These are phyloP conservation scores for Xanthorhoe spadicearia DNA, from an alignment of 2,888 invertebrate species.

Conservation along the genomic window DNA sequence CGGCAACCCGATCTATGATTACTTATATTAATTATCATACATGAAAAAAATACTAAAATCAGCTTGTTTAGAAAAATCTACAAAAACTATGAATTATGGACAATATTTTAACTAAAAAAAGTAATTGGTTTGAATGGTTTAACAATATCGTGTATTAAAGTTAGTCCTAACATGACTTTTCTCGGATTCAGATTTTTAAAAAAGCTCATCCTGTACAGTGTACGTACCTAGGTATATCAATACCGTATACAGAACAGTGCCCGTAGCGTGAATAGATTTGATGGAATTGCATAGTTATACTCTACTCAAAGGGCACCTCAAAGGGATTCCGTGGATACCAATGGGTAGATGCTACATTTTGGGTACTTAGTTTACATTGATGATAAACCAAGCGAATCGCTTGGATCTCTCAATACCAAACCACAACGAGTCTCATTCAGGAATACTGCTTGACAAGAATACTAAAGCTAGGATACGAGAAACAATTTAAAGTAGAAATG, in stretches of 20 bases:
- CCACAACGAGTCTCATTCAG: not conserved
- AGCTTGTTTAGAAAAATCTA: no score
- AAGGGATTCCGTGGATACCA: constrained; percentile 15
- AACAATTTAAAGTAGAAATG: not conserved
- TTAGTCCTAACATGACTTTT: no score
- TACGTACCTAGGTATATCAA: not conserved
- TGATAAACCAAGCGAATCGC: not conserved
- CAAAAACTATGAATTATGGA: no score
- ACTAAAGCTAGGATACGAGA: not conserved
- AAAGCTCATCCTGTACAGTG: no score
- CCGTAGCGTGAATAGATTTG: constrained; percentile 7
- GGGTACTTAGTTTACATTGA: not conserved
- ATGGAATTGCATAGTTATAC: constrained; percentile 19
- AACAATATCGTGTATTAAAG: no score
- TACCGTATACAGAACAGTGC: not conserved
- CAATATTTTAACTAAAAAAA: no score
- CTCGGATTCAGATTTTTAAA: no score
- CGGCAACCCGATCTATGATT: no score
- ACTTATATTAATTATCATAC: no score
- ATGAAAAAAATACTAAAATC: no score
- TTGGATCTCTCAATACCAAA: not conserved
- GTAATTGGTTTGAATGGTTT: no score
- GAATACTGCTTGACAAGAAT: no score
- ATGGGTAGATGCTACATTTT: not conserved
- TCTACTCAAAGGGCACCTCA: constrained; percentile 11